Evolutionary conservation across 2,113 vertebrate genomes (phyloP).

Genomic region (Spermophilus dauricus): DNA sequence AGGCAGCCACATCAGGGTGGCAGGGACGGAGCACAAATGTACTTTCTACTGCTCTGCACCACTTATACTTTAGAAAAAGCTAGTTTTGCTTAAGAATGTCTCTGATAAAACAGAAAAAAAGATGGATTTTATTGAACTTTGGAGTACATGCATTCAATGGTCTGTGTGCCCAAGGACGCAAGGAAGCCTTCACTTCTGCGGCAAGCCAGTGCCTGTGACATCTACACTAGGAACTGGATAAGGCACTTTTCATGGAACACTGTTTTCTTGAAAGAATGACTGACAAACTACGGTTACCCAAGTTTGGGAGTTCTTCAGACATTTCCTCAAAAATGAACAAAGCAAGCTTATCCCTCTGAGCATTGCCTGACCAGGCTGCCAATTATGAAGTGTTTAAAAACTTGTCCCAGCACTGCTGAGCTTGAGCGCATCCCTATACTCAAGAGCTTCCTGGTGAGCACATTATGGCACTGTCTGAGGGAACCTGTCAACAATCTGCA

Average conservation of each 20-base stretch:
- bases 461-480: neutral
- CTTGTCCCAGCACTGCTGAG: no score
- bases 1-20: neutral
- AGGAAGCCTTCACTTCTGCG: neutral
- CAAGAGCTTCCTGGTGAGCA: no score
- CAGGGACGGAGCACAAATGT: neutral
- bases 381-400: neutral
- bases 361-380: no score
- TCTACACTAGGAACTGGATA: fast-evolving
- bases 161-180: fast-evolving
- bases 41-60: neutral
- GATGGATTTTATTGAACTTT: neutral
- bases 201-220: no score
- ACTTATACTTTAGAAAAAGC: neutral
- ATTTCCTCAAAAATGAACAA: neutral
- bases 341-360: neutral
- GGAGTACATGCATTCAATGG: neutral
- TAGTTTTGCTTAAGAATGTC: neutral
- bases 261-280: neutral
- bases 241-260: fast-evolving
- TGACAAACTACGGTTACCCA: no score
- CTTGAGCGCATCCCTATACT: no score
- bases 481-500: neutral
- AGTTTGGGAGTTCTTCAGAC: neutral
- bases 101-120: neutral